These are phyloP conservation scores for Crenichthys baileyi DNA, from an alignment of 2,797 vertebrate species.

Conservation along the genomic window DNA sequence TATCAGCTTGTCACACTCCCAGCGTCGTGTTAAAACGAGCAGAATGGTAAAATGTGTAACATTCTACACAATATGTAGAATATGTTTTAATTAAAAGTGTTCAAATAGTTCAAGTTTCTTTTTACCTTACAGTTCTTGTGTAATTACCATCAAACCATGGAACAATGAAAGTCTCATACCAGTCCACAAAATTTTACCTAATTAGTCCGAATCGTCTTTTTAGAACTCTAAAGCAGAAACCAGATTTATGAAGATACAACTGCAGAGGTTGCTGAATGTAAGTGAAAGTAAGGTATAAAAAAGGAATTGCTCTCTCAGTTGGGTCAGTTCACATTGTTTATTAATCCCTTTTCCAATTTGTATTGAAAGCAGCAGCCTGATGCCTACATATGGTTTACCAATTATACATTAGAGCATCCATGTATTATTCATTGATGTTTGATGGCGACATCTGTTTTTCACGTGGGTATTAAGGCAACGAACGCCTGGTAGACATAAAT, in stretches of 20 bases:
- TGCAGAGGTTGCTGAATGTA: background rate
- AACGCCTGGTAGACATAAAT: slow-evolving; percentile 15
- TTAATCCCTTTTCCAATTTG: background rate
- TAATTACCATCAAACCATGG: background rate
- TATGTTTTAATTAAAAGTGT: background rate
- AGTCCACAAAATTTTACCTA: too few species aligned
- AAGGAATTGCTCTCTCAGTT: background rate
- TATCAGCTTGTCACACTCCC: background rate
- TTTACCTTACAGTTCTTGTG: background rate
- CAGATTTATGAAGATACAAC: background rate
- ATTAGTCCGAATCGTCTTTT: background rate
- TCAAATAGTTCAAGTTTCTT: background rate
- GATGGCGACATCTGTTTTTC: slow-evolving; percentile 47
- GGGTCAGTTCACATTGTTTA: background rate
- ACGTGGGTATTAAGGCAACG: slow-evolving; percentile 7
- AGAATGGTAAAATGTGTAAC: background rate
- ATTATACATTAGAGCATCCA: slow-evolving; percentile 13
- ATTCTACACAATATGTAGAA: too few species aligned
- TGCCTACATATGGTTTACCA: slow-evolving; percentile 22
- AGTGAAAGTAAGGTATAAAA: background rate
- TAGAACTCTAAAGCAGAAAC: background rate
- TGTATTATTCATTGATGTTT: slow-evolving; percentile 40
- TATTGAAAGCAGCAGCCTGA: slow-evolving; percentile 5
- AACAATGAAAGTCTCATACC: background rate
- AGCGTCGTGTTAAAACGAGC: background rate